Base-by-base conservation (phyloP, 1,140 invertebrate genomes). In the Monochamus saltuarius region DNA sequence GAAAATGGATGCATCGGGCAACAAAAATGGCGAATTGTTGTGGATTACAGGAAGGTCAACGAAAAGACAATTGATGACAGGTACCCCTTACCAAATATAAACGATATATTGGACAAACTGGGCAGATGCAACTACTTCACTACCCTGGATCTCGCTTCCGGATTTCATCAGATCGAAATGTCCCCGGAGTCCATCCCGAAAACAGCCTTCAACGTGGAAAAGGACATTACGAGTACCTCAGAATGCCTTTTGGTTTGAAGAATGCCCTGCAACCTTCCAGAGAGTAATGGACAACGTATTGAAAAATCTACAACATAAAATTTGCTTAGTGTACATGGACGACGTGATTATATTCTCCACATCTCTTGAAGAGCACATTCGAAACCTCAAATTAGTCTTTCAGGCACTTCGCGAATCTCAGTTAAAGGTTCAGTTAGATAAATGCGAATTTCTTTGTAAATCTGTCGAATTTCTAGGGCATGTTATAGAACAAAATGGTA, bases 181-280 rank as follows among this genome's bases (percentile, higher is more conserved):
- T 29, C 22, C 22, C 2, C 2, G 54, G 54, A 54, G 54, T 45
- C 4, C 49, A 49, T 9, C 34, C 54, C 16, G 54, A 54, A 34
- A 16, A n/a, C n/a, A n/a, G n/a, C n/a, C n/a, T n/a, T n/a, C n/a
- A n/a, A n/a, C n/a, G 1, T 0, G 56, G 54, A 54, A n/a, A 58
- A 2, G 46, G 56, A 8, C 56, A 58, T 52, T 61, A 56, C 38
- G 52, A 61, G 40, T 57, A 34, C 46, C 35, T 19, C 9, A 4
- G 59, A 29, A 56, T 57, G 59, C 52, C 59, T 13, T 61, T 56
- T 37, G 59, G 52, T 19, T 11, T 61, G 1, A 57, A 61, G 35
- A 61, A 61, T 7, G 17, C 59, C 19, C 59, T n/a, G 7, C 59
- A 10, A 61, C 53, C n/a, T 61, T 61, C 46, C 59, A 56, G 39